Conservation (phyloP, 2,113 vertebrate species). For the Caranx melampygus region DNA sequence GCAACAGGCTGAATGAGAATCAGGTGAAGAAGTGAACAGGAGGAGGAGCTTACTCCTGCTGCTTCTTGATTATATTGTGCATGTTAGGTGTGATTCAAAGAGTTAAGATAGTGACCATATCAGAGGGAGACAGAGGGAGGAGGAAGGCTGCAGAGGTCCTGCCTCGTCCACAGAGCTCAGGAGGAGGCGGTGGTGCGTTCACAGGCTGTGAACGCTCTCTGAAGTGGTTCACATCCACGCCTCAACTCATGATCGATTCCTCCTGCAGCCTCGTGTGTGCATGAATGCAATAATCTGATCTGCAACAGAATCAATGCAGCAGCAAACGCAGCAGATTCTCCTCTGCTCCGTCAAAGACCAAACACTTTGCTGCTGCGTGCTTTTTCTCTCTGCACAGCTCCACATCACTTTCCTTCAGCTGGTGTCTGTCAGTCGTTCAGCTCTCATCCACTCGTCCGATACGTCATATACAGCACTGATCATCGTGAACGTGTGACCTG, state of each 20-base stretch:
- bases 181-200: slow-evolving; percentile 39
- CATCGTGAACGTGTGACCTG: no score
- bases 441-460: slow-evolving; percentile 40
- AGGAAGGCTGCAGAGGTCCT: slow-evolving; percentile 23
- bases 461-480: neutral
- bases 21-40: neutral
- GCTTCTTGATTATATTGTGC: no score
- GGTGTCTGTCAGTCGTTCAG: slow-evolving; percentile 35
- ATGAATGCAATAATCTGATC: neutral
- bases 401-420: slow-evolving; percentile 5
- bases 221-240: slow-evolving; percentile 17
- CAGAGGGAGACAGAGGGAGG: slow-evolving; percentile 13
- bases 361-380: slow-evolving; percentile 4
- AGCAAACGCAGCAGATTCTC: neutral
- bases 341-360: neutral
- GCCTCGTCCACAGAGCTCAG: slow-evolving; percentile 32
- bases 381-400: neutral
- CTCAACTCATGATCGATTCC: slow-evolving; percentile 23
- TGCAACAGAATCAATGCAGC: neutral
- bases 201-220: slow-evolving; percentile 28
- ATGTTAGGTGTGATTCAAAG: no score
- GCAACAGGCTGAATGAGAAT: neutral
- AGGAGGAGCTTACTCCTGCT: no score
- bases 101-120: neutral
- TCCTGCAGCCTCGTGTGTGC: neutral